These are phyloP conservation scores for Chitala chitala DNA, from an alignment of 2,113 vertebrate species.

Conservation along the genomic window DNA sequence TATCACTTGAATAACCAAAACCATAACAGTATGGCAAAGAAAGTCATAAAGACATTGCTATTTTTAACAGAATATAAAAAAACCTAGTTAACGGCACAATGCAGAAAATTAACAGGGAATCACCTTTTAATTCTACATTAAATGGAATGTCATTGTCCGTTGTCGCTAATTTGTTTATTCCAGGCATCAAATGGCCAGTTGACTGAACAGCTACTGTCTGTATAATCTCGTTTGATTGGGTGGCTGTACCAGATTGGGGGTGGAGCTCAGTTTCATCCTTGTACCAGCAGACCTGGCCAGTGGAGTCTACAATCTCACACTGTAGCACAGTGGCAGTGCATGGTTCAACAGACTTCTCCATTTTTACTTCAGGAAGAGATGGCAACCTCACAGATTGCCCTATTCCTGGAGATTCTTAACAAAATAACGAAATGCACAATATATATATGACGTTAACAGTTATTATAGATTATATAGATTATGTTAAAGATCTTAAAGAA, in stretches of 20 bases:
- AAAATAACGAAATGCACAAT: slow-evolving; percentile 11
- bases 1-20: background rate
- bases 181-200: slow-evolving; percentile 22
- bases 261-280: slow-evolving; percentile 55
- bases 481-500: background rate
- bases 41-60: slow-evolving; percentile 37
- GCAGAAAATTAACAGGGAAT: slow-evolving; percentile 48
- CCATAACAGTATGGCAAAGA: background rate
- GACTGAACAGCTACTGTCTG: slow-evolving; percentile 51
- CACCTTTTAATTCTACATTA: slow-evolving; percentile 74
- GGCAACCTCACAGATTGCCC: slow-evolving; percentile 23
- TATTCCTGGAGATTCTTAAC: slow-evolving; percentile 20
- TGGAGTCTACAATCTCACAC: slow-evolving; percentile 59
- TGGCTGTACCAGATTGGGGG: slow-evolving; percentile 49
- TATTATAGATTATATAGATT: background rate
- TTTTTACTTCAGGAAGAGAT: slow-evolving; percentile 23
- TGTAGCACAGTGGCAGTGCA: slow-evolving; percentile 55
- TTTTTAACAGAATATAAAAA: slow-evolving; percentile 43
- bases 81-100: slow-evolving; percentile 34
- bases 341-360: slow-evolving; percentile 37
- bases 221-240: slow-evolving; percentile 48
- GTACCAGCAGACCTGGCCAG: slow-evolving; percentile 53
- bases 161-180: slow-evolving; percentile 34
- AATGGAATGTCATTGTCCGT: slow-evolving; percentile 31
- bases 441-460: background rate